Conservation (phyloP, 2,113 vertebrate species). For the Fulica atra region DNA sequence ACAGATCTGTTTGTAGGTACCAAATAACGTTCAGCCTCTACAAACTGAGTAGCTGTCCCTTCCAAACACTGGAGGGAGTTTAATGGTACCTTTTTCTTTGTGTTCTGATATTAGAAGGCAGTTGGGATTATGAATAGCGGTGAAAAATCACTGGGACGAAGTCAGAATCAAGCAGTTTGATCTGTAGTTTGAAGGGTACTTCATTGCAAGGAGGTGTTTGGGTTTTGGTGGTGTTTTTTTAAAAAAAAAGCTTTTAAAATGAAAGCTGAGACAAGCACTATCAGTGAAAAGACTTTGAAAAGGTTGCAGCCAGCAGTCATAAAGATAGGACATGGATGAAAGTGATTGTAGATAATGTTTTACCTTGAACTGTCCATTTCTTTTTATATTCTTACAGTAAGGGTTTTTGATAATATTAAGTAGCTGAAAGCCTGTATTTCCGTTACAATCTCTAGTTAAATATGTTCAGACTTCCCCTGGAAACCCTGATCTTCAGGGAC, state of each 20-base stretch:
- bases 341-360: not conserved
- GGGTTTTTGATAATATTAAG: not conserved
- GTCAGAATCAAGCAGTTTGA: not conserved
- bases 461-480: not conserved
- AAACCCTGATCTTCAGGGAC: not conserved
- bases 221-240: too few species aligned
- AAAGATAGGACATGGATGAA: not conserved
- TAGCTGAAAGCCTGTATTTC: not conserved
- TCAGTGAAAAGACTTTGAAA: slow-evolving; percentile 24
- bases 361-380: slow-evolving; percentile 34
- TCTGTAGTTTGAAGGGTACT: not conserved
- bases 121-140: not conserved
- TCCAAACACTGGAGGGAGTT: not conserved
- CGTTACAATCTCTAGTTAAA: not conserved
- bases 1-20: not conserved
- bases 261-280: slow-evolving; percentile 29
- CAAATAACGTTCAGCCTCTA: not conserved
- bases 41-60: not conserved
- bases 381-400: not conserved
- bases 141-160: not conserved
- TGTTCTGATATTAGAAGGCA: not conserved
- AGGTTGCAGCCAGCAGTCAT: not conserved
- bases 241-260: not conserved
- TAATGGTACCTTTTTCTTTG: not conserved
- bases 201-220: not conserved